These are phyloP conservation scores for Athene cunicularia DNA, from an alignment of 2,113 vertebrate genomes.

Conservation along the genomic window DNA sequence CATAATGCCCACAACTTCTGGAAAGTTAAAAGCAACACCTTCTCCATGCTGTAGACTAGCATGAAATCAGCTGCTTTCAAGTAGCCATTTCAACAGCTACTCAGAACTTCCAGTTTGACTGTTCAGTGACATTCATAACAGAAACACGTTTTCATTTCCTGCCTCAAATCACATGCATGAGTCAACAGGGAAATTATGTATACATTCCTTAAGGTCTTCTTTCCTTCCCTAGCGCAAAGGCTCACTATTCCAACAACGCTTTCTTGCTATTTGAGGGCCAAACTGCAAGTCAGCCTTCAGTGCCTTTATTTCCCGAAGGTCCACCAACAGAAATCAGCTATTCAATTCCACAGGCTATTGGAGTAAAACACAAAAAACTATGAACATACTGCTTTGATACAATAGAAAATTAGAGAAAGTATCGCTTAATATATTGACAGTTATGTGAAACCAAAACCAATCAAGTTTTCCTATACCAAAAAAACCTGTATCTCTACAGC, in stretches of 20 bases:
- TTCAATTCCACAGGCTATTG: background rate
- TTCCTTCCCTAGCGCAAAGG: background rate
- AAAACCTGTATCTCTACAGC: background rate
- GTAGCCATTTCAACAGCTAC: background rate
- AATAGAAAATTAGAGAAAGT: background rate
- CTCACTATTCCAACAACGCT: background rate
- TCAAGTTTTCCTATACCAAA: background rate
- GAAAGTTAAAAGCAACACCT: background rate
- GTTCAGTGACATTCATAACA: background rate
- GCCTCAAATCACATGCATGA: background rate
- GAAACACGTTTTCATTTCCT: constrained; percentile 9
- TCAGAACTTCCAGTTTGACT: background rate
- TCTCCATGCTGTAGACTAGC: background rate
- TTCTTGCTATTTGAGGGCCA: background rate
- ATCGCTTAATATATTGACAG: background rate
- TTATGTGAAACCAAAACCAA: background rate
- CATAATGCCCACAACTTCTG: background rate
- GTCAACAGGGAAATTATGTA: background rate
- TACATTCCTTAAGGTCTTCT: background rate
- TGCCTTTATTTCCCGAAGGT: background rate
- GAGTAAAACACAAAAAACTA: background rate
- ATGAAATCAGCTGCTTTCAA: background rate
- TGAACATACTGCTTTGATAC: background rate
- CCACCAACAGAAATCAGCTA: background rate
- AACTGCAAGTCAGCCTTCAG: background rate